Percentiles rank a stretch among this genome's conserved stretches.
Conservation (phyloP, 2,113 vertebrate species). For the Urocitellus parryii region DNA sequence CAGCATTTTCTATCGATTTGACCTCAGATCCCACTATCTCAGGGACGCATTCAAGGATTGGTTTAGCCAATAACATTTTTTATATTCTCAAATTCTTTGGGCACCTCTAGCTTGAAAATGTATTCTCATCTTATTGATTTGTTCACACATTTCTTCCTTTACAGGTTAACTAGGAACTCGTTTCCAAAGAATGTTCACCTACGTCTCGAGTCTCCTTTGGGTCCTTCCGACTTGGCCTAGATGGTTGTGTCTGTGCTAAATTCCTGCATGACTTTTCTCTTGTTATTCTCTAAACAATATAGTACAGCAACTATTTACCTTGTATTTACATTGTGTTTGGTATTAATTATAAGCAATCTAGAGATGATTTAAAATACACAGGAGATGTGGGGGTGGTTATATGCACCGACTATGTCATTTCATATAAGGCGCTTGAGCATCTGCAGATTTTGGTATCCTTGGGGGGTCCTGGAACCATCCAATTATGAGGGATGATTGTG, state of each 20-base stretch:
- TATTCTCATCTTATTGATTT: not conserved
- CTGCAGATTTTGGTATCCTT: not conserved
- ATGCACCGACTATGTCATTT: not conserved
- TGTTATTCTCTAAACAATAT: not conserved
- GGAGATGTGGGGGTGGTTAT: too few relatives aligned
- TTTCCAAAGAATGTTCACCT: not conserved
- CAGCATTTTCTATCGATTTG: not conserved
- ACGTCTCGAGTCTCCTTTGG: not conserved
- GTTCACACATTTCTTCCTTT: not conserved
- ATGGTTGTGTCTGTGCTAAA: not conserved
- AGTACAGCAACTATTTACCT: not conserved
- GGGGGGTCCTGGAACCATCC: not conserved
- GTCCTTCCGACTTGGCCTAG: too few relatives aligned
- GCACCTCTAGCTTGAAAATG: not conserved
- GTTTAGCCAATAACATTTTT: not conserved
- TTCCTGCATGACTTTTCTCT: not conserved
- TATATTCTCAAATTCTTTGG: conserved; percentile 4
- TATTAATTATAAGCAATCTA: not conserved
- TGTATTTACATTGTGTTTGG: not conserved
- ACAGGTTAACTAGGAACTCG: not conserved
- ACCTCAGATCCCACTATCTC: conserved; percentile 6
- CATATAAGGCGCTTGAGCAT: not conserved
- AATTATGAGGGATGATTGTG: not conserved
- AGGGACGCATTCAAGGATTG: not conserved
- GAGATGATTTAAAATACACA: not conserved